phyloP scores from a whole-genome alignment of 2,113 vertebrate species.

The Jaculus jaculus region DNA sequence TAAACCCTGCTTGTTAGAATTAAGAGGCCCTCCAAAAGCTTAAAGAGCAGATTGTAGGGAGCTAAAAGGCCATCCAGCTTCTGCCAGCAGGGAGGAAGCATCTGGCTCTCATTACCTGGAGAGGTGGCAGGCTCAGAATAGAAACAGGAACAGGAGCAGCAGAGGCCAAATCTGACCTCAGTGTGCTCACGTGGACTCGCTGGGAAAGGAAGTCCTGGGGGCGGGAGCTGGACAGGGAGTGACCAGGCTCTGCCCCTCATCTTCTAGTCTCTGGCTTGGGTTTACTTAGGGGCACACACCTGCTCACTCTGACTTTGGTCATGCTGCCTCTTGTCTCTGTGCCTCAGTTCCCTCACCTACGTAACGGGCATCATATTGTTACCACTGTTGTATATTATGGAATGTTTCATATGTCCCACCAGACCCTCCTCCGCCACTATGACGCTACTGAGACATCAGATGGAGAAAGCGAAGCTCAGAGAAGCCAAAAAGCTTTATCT shows the following conservation, averaged over 20 bases:
- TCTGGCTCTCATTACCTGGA: constrained; percentile 54
- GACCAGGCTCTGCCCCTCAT: fast-evolving
- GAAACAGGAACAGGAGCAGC: not conserved
- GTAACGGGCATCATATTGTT: too few species aligned
- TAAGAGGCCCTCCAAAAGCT: not conserved
- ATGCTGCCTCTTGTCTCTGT: not conserved
- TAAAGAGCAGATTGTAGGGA: not conserved
- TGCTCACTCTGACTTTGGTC: not conserved
- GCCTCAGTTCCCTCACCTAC: not conserved
- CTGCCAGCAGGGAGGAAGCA: constrained; percentile 29
- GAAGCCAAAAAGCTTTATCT: not conserved
- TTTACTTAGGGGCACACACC: not conserved
- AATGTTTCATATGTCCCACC: too few species aligned
- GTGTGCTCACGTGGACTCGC: not conserved
- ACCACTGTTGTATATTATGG: too few species aligned
- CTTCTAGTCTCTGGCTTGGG: not conserved
- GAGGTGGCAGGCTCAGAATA: constrained; percentile 31
- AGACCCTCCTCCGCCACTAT: not conserved
- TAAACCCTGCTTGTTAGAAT: too few species aligned
- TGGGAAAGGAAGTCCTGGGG: not conserved
- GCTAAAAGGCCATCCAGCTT: constrained; percentile 8
- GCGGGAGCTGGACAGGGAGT: fast-evolving
- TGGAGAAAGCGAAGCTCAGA: not conserved
- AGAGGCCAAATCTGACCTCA: not conserved
- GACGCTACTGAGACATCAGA: not conserved